Evolutionary conservation across 2,797 vertebrate genomes (phyloP).

Genomic region (Pipistrellus nathusii): DNA sequence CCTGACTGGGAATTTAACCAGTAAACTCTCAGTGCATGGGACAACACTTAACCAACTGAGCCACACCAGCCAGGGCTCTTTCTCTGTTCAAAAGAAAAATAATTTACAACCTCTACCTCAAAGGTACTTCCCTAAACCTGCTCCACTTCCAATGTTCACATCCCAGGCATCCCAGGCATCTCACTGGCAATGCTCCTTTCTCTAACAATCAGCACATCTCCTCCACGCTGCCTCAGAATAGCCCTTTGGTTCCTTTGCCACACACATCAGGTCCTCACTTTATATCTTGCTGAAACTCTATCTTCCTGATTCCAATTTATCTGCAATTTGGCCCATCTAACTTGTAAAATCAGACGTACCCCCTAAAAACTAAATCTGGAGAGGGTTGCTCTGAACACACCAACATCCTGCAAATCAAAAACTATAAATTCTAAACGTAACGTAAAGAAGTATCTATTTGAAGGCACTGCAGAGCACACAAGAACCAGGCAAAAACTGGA

Average conservation of each 20-base stretch:
- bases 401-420: neutral
- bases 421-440: neutral
- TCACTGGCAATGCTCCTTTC: neutral
- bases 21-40: no score
- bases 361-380: neutral
- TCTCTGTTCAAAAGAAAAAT: neutral
- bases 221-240: neutral
- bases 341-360: neutral
- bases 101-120: neutral
- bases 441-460: neutral
- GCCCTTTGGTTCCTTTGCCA: neutral
- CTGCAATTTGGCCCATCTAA: slow-evolving; percentile 11
- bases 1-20: no score
- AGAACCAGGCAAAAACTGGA: neutral
- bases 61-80: no score
- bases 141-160: neutral
- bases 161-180: neutral
- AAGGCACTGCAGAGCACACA: neutral
- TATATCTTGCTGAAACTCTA: neutral
- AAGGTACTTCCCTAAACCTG: neutral
- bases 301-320: neutral
- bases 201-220: neutral
- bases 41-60: no score
- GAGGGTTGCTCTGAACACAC: neutral
- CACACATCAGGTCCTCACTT: neutral